Conservation (phyloP, 2,888 invertebrate genomes). For the Drosophila anceps region DNA sequence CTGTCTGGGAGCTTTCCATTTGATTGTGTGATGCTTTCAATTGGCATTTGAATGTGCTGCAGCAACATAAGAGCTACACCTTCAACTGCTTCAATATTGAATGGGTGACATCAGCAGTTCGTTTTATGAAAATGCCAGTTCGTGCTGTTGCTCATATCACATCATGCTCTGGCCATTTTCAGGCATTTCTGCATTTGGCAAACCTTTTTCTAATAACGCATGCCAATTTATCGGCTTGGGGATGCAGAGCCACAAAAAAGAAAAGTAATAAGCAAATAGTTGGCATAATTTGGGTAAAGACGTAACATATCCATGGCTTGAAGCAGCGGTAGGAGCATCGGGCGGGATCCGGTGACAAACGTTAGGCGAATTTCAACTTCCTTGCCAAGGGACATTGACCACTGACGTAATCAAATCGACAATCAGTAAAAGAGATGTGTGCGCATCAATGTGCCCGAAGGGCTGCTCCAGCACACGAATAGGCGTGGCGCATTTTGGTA, state of each 20-base stretch:
- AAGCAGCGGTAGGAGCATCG: slow-evolving; percentile 3
- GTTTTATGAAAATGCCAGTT: slow-evolving; percentile 41
- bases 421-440: slow-evolving; percentile 74
- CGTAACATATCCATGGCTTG: slow-evolving; percentile 10
- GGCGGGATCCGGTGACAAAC: slow-evolving; percentile 17
- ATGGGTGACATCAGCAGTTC: slow-evolving; percentile 6
- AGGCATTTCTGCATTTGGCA: slow-evolving; percentile 71
- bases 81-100: slow-evolving; percentile 7
- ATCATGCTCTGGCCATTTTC: slow-evolving; percentile 47
- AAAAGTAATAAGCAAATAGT: slow-evolving; percentile 79
- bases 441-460: slow-evolving; percentile 68
- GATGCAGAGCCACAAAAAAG: slow-evolving; percentile 8
- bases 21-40: slow-evolving; percentile 16
- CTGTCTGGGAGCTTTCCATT: slow-evolving; percentile 7
- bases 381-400: slow-evolving; percentile 68
- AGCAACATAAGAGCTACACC: slow-evolving; percentile 32
- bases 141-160: slow-evolving; percentile 40
- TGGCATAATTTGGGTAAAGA: slow-evolving; percentile 73
- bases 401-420: slow-evolving; percentile 79
- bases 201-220: slow-evolving; percentile 77
- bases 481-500: slow-evolving; percentile 8
- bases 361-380: slow-evolving; percentile 44
- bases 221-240: slow-evolving; percentile 64
- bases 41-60: slow-evolving; percentile 39
- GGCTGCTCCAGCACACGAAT: slow-evolving; percentile 38